A percentile compares a stretch with the other conserved stretches of the same genome.
These are phyloP conservation scores for Diaperis boleti DNA, from an alignment of 2,888 invertebrate species.

Conservation along the genomic window DNA sequence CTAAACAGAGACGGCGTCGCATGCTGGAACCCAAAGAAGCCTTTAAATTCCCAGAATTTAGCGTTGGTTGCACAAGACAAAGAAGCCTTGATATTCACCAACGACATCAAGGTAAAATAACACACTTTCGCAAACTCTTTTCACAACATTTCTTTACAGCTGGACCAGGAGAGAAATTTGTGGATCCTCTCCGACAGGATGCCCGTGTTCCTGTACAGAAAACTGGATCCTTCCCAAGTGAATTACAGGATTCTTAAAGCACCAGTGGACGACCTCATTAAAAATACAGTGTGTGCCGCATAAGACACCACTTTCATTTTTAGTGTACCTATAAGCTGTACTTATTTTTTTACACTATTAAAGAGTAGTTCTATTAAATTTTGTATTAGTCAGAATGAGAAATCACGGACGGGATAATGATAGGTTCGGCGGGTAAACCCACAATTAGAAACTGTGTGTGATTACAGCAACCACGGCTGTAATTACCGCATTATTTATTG, in stretches of 20 bases:
- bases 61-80: slow-evolving; percentile 77
- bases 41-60: slow-evolving; percentile 75
- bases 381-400: too few relatives aligned
- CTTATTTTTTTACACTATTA: too few relatives aligned
- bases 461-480: background rate
- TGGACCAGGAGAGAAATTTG: slow-evolving; percentile 71
- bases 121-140: too few relatives aligned
- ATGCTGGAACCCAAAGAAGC: slow-evolving; percentile 82
- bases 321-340: too few relatives aligned
- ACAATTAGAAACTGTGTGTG: too few relatives aligned
- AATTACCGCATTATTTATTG: background rate
- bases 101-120: slow-evolving; percentile 79
- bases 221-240: slow-evolving; percentile 74
- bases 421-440: too few relatives aligned
- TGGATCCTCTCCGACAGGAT: slow-evolving; percentile 85
- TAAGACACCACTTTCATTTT: slow-evolving; percentile 27
- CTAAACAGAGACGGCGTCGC: slow-evolving; percentile 82
- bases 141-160: background rate
- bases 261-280: slow-evolving; percentile 64
- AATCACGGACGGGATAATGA: too few relatives aligned
- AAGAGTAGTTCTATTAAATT: too few relatives aligned
- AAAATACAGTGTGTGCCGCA: slow-evolving; percentile 63
- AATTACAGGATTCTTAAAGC: slow-evolving; percentile 73
- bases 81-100: slow-evolving; percentile 79
- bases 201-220: slow-evolving; percentile 77